Evolutionary conservation across 2,797 vertebrate genomes (phyloP), one percentile per base, ranked within the genome.

Genomic region (Periophthalmus magnuspinnatus): DNA sequence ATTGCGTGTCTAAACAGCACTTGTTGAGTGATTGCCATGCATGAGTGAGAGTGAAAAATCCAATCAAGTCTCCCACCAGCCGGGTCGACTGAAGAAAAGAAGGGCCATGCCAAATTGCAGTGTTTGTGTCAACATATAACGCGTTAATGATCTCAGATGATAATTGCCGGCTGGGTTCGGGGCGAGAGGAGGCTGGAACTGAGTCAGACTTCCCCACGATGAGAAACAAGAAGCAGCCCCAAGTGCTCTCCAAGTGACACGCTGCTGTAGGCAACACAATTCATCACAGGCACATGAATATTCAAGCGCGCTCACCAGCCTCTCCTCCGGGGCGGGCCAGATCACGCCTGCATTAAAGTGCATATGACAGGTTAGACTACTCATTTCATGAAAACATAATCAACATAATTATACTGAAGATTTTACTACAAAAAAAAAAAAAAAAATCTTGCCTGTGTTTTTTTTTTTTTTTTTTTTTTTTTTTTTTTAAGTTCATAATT

Each of bases 41-140:
- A 59, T 54, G 73, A 57, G 9, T 50, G 71, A 59, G 11, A 72
- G 72, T 65, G 70, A 85, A 81, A 89, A 90, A 91, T 89, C 88
- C 89, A 92, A 91, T 91, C 89, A 90, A 76, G 86, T 83, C 83
- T 83, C 75, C 79, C 75, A 55, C 85, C 82, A 84, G 86, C 79
- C 82, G 87, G 89, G 86, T 88, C 89, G 88, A 88, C 86, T 81
- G 81, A 88, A 86, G 86, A 87, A 84, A 16, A 28, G 78, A 84
- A 81, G 83, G 87, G 84, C 85, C 83, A 81, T 83, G 80, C 80
- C 81, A 88, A 90, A 91, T 86, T 88, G 87, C 89, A 83, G 82
- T 86, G 86, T 90, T 90, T 91, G 89, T 90, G 87, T 91, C 88
- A 90, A 87, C 88, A 87, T 86, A 86, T 87, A 89, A 91, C 85